Base-by-base conservation (phyloP, 2,797 vertebrate species). In the Falco berigora region DNA sequence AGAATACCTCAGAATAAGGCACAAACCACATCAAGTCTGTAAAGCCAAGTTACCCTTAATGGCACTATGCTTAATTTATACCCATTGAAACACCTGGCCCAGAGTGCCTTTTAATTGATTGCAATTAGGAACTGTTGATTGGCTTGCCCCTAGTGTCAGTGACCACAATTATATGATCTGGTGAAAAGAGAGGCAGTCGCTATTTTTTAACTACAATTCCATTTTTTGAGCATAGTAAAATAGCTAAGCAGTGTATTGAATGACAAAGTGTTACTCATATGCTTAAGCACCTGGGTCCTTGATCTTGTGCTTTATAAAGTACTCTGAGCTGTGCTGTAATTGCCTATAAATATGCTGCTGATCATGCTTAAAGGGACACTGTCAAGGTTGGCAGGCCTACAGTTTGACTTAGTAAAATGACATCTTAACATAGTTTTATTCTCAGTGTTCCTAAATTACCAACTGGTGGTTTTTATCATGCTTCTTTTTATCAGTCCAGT, bases 301-400 rank as follows among this genome's bases (percentile, higher is more conserved):
- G 90, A 74, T 93, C 91, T 94, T 87, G 73, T 94, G 28, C 86
- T 94, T 91, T 66, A 50, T 38, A 78, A 95, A 91, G 66, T 75
- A 56, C 84, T 91, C 85, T 73, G 86, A 94, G 94, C 83, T 74
- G 83, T 71, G 86, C 85, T 76, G 81, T 92, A 92, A 95, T 71
- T n/a, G 86, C 69, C 85, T 75, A 4, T 40, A 92, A 95, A 94
- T 91, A 94, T 28, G 85, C 64, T 21, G 38, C 72, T 90, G 90
- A 56, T 81, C 85, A 18, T 49, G 53, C 81, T 79, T 61, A 89
- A 68, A 76, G 80, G 88, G 82, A 69, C 76, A 30, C 15, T 42
- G 79, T 63, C 81, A 76, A 78, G 81, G 63, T 80, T 73, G 81
- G n/a, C 36, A 42, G 47, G 42, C 72, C 67, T 28, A 53, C 8